These are phyloP conservation scores for Drosophila mimetica DNA, from an alignment of 2,888 invertebrate genomes.

Conservation along the genomic window DNA sequence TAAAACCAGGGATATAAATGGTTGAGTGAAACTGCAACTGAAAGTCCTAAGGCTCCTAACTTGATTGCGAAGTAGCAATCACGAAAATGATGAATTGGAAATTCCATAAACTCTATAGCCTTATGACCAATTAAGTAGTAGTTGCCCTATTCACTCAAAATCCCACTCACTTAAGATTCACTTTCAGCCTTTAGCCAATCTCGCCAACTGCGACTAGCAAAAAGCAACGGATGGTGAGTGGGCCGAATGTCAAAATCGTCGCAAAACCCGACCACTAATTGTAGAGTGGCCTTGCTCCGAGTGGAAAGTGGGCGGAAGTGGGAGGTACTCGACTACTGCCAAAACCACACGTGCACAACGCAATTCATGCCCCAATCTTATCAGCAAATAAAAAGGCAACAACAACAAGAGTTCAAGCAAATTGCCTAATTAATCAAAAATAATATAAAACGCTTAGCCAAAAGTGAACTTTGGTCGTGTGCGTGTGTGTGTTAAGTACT, in stretches of 20 bases:
- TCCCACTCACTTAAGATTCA: constrained; percentile 12
- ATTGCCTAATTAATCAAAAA: constrained; percentile 56
- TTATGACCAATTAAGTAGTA: constrained; percentile 2
- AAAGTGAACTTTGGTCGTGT: constrained; percentile 27
- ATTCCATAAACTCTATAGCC: background rate
- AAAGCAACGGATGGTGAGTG: constrained; percentile 9
- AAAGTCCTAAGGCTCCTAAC: too few species aligned
- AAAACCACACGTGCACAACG: constrained; percentile 24
- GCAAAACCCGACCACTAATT: constrained; percentile 13
- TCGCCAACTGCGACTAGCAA: background rate
- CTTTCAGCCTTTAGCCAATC: constrained; percentile 9
- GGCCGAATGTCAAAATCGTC: constrained; percentile 21
- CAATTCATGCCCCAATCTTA: constrained; percentile 36
- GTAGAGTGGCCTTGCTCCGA: constrained; percentile 22
- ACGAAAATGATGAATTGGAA: too few species aligned
- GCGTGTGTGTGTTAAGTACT: constrained; percentile 14
- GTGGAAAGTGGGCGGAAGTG: constrained; percentile 22
- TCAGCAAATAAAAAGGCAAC: constrained; percentile 22
- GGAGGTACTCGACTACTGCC: constrained; percentile 5
- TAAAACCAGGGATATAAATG: too few species aligned
- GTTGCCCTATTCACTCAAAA: background rate
- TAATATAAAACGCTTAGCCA: constrained; percentile 35
- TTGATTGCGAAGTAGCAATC: too few species aligned
- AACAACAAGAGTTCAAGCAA: constrained; percentile 30
- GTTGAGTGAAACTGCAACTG: too few species aligned